Evolutionary conservation across 2,113 vertebrate species (phyloP).

Genomic region (Sisor rabdophorus): DNA sequence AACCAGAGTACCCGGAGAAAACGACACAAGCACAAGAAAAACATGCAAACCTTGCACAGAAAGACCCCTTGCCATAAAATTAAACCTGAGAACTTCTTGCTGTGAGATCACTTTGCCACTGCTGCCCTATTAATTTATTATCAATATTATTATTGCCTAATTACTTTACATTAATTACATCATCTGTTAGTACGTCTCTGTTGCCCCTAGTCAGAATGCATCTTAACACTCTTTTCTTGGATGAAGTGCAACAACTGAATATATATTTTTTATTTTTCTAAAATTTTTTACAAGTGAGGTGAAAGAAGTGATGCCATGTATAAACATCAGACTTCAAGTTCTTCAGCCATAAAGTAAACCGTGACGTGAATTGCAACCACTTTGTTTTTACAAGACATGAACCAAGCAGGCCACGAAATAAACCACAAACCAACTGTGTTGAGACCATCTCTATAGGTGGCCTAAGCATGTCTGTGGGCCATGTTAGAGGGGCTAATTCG

Average conservation of each 20-base stretch:
- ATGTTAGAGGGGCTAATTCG: not conserved
- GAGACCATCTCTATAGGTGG: slow-evolving; percentile 1
- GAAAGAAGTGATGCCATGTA: not conserved
- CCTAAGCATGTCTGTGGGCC: not conserved
- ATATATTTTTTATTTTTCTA: not conserved
- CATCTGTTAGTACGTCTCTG: not conserved
- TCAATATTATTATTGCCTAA: not conserved
- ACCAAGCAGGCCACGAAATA: slow-evolving; percentile 8
- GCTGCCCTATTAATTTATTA: no score
- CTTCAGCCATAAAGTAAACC: slow-evolving; percentile 3
- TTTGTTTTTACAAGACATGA: not conserved
- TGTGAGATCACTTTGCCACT: no score
- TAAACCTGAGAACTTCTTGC: no score
- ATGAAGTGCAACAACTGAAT: not conserved
- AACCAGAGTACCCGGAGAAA: no score
- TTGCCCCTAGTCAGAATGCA: not conserved
- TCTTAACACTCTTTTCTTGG: not conserved
- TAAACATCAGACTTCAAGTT: not conserved
- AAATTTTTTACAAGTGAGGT: not conserved
- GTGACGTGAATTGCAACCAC: not conserved
- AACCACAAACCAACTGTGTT: not conserved
- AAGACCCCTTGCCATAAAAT: no score
- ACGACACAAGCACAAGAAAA: no score
- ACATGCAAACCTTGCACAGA: no score
- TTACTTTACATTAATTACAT: not conserved